A percentile compares a stretch with the other conserved stretches of the same genome.
phyloP scores from a whole-genome alignment of 2,888 invertebrate species.

The Rotaria macrura region DNA sequence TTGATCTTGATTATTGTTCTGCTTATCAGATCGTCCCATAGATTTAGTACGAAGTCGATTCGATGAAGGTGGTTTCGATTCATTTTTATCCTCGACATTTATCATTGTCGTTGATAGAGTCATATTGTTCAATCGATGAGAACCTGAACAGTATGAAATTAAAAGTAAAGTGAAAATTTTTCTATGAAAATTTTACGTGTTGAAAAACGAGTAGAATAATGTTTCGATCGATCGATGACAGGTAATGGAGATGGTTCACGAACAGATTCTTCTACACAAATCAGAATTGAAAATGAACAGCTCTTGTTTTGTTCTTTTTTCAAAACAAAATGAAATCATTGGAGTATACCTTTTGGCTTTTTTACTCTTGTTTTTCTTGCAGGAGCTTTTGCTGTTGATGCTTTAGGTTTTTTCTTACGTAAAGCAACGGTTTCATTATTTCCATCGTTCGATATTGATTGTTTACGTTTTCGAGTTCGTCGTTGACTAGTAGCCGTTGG shows the following conservation, averaged over 20 bases:
- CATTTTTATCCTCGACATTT: neutral
- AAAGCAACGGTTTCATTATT: neutral
- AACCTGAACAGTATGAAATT: neutral
- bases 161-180: neutral
- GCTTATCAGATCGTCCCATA: neutral
- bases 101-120: neutral
- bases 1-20: neutral
- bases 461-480: neutral
- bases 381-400: neutral
- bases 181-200: neutral
- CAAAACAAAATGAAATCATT: neutral
- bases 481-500: neutral
- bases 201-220: neutral
- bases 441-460: neutral
- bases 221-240: neutral
- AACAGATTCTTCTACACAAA: neutral
- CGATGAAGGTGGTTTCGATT: neutral
- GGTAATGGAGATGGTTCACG: conserved; percentile 5
- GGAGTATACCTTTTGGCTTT: neutral
- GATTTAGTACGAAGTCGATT: neutral
- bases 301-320: too few species aligned
- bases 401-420: neutral
- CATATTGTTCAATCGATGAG: neutral
- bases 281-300: too few species aligned
- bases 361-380: neutral